Base-by-base conservation (phyloP, 2,888 invertebrate species). In the Eurytoma californica region DNA sequence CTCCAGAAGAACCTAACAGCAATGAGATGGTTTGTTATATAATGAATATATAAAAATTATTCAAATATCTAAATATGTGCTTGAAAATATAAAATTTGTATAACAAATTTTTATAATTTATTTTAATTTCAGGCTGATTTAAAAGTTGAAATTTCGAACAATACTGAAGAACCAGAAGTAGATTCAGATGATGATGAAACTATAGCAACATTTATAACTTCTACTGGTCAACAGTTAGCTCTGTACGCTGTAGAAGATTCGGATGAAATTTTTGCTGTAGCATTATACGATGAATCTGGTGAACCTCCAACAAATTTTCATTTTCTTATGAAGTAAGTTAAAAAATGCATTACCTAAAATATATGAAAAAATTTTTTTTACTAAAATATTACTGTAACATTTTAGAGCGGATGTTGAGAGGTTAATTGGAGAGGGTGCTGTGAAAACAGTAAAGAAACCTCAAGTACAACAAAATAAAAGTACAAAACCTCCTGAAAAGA, bases 381-480 rank as follows among this genome's bases (percentile, higher is more conserved):
- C 16, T 76, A 53, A 7, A 60, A 53, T 28, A 14, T 47, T 47
- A 47, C 14, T 18, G 53, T 9, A 9, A 30, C 2, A 39, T 73
- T 84, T 73, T 73, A 88, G 88, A 83, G 84, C 88, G 24, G 90
- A 90, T 63, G 90, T 90, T 0, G 90, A 90, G 80, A 86, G 87
- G 81, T 80, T 90, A n/a, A 90, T 90, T 74, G 88, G 88, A 12
- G 89, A 90, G 85, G 90, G 90, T 55, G 90, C 90, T 13, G 89
- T 90, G 9, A 84, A 87, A 82, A 90, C 89, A 3, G 88, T 90
- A 0, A 89, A 88, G 68, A 90, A 90, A 76, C 90, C 90, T 20
- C 18, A 72, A 13, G 39, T 12, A 14, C 81, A 76, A 51, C 55
- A 49, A 47, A 72, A 79, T 24, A 69, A 66, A 53, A 53, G 73